phyloP scores from a whole-genome alignment of 2,888 invertebrate species.

The Poecilobothrus nobilitatus region DNA sequence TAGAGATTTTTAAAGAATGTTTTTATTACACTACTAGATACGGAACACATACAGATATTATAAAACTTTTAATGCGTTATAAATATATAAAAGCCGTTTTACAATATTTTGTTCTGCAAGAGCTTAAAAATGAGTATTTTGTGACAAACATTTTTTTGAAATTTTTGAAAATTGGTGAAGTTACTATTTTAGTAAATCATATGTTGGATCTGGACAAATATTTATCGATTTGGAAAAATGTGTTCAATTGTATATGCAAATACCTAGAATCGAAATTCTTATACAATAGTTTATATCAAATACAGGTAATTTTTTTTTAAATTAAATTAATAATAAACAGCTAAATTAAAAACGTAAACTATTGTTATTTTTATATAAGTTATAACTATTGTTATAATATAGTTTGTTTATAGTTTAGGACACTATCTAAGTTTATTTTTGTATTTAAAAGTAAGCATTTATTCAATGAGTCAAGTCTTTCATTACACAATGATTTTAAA shows the following conservation, averaged over 20 bases:
- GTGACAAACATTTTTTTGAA: conserved; percentile 61
- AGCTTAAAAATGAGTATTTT: conserved; percentile 59
- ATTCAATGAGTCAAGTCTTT: too few species aligned
- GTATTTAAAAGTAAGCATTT: too few species aligned
- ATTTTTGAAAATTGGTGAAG: conserved; percentile 56
- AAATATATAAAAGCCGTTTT: conserved; percentile 61
- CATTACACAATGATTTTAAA: too few species aligned
- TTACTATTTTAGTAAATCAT: conserved; percentile 52
- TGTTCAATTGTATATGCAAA: conserved; percentile 61
- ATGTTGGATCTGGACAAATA: conserved; percentile 59
- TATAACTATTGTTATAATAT: too few species aligned
- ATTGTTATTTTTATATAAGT: too few species aligned
- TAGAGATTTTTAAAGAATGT: conserved; percentile 65
- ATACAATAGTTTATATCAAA: conserved; percentile 62
- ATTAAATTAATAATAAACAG: too few species aligned
- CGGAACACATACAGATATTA: conserved; percentile 63
- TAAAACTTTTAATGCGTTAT: conserved; percentile 68
- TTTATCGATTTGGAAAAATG: conserved; percentile 61
- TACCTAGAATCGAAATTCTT: conserved; percentile 60
- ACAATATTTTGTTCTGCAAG: conserved; percentile 58
- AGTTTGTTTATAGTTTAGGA: too few species aligned
- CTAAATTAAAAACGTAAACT: too few species aligned
- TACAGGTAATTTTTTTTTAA: too few species aligned
- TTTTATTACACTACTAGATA: conserved; percentile 73
- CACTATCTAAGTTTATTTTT: too few species aligned